phyloP scores from a whole-genome alignment of 2,888 invertebrate genomes.

The Epirrita christyi region DNA sequence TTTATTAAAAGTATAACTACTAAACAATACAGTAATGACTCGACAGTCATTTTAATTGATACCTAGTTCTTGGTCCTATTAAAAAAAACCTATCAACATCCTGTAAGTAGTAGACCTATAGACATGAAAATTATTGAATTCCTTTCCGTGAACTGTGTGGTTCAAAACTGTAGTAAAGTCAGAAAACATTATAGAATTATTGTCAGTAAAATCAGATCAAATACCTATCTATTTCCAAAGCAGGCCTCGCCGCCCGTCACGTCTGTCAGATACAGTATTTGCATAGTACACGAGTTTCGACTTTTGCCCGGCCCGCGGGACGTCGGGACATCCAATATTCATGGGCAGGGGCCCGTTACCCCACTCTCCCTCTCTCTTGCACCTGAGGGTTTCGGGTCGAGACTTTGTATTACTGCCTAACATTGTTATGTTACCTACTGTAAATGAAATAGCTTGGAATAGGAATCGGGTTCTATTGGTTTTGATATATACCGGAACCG shows the following conservation, averaged over 20 bases:
- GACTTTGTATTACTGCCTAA: conserved; percentile 29
- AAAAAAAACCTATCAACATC: too few species aligned
- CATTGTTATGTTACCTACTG: conserved; percentile 10
- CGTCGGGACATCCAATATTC: conserved; percentile 70
- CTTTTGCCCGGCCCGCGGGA: conserved; percentile 42
- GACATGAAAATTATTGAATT: too few species aligned
- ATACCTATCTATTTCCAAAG: conserved; percentile 23
- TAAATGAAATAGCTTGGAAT: background rate
- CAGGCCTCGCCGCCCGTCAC: conserved; percentile 7
- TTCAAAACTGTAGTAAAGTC: background rate
- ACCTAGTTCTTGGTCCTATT: too few species aligned
- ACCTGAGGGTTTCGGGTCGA: conserved; percentile 21
- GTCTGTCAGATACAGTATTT: conserved; percentile 43
- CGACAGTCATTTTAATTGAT: too few species aligned
- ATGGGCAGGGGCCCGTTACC: conserved; percentile 54
- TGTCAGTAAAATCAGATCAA: conserved; percentile 24
- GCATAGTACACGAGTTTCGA: conserved; percentile 55
- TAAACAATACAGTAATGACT: too few species aligned
- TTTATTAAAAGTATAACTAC: background rate
- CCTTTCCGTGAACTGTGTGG: background rate
- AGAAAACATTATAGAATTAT: background rate
- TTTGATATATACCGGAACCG: background rate
- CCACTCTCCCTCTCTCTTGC: conserved; percentile 40
- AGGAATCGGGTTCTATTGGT: background rate
- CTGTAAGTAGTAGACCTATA: background rate